Base-by-base conservation (phyloP, 2,113 vertebrate genomes). In the Cygnus atratus region DNA sequence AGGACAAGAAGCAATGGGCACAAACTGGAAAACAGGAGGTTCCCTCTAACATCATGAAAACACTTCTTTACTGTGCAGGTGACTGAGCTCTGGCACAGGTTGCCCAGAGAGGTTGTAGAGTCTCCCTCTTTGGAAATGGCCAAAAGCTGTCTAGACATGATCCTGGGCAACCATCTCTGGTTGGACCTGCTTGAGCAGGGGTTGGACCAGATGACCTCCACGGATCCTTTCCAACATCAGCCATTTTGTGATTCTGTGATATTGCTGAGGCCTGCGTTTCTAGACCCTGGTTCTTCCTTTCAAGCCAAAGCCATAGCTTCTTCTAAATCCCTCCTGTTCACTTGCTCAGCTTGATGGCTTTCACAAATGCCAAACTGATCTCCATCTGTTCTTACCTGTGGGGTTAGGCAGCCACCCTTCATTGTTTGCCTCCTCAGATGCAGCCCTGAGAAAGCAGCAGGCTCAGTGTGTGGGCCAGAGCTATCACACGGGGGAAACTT, bases 311-410 rank as follows among this genome's bases (percentile, higher is more conserved):
- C 21, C n/a, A 24, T 15, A 10, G 13, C 19, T 66, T 55, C 50
- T 80, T 74, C 41, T 57, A 48, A 44, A 11, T 77, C 39, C 29
- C 5, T 63, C n/a, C 37, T 28, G 10, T n/a, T 5, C 11, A 61
- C 72, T 29, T 63, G 9, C 37, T 41, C 63, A 74, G 35, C n/a
- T 28, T n/a, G 24, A 8, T 62, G 44, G 6, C 48, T 83, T 16
- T 66, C 44, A 73, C 20, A 58, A 28, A 29, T 37, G 14, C 86
- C 41, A 74, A 31, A 11, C 17, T 31, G 15, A 18, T 35, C n/a
- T 71, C 39, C 46, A 19, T 25, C 10, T 11, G 1, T 26, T 44
- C 26, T 22, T 0, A 1, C 13, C 28, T 10, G 5, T 20, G 10
- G 67, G 33, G 31, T 14, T 41, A 31, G 37, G 35, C n/a, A 75